Evolutionary conservation across 2,113 vertebrate genomes (phyloP), one percentile per base, ranked within the genome.

Genomic region (Stercorarius parasiticus): DNA sequence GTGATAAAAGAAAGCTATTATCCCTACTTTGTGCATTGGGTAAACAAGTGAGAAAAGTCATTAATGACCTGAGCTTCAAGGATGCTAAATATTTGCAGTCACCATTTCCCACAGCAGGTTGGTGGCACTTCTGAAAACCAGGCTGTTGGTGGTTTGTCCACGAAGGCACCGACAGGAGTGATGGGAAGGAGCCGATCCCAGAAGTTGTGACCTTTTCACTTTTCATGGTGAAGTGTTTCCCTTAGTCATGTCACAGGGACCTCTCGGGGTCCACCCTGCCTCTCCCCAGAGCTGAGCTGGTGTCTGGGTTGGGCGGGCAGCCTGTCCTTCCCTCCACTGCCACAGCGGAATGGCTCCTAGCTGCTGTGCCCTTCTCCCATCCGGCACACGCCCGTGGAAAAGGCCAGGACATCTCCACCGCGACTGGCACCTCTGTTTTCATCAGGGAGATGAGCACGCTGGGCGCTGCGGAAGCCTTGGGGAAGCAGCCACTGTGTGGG

Each of bases 11-110:
- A 36, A 67, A 80, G 66, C 88, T 59, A 70, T 94, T 92, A 90
- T 29, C 56, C 66, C 42, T 36, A 17, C 55, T 82, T 9, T 70
- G 71, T 58, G 58, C 62, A 4, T 5, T 34, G 64, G 30, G n/a
- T 77, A 94, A 96, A 90, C 66, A 83, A 62, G 17, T 27, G 34
- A 86, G 66, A 83, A 83, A 73, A 93, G 71, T 50, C 82, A 85
- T 95, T 82, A 72, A 64, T 6, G 65, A 36, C 62, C 45, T 8
- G 36, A 81, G 27, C 56, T 52, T 91, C 65, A 55, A 74, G 73
- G 77, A 86, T 21, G 72, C 83, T 81, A 13, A 77, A 4, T 70
- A 20, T 38, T 4, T n/a, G 71, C 65, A 56, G 66, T 89, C 49
- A 23, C 58, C 34, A 3, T 71, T 36, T 67, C 45, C 15, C 76